These are phyloP conservation scores for Tautogolabrus adspersus DNA, from an alignment of 2,113 vertebrate species.

Conservation along the genomic window DNA sequence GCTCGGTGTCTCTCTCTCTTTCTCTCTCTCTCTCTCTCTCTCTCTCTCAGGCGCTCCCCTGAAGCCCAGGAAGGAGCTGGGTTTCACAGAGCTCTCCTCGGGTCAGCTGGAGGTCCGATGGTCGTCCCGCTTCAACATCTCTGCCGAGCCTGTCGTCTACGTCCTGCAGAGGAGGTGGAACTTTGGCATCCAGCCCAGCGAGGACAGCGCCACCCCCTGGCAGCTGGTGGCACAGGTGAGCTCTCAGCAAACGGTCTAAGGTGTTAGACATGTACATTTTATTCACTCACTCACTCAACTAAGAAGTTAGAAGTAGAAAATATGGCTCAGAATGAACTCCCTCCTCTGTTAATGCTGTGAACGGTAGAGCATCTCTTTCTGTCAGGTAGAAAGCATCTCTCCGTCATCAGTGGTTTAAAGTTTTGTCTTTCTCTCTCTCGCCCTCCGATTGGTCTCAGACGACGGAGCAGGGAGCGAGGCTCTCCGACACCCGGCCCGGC, in stretches of 20 bases:
- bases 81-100: conserved; percentile 84
- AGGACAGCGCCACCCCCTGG: conserved; percentile 90
- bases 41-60: conserved; percentile 87
- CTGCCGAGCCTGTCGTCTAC: conserved; percentile 91
- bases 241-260: not conserved
- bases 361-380: no score
- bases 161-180: conserved; percentile 93
- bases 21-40: not conserved
- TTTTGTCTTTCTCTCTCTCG: not conserved
- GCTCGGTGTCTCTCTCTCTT: no score
- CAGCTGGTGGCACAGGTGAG: conserved; percentile 88
- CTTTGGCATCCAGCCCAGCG: conserved; percentile 93
- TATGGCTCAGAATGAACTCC: no score
- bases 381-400: no score
- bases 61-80: conserved; percentile 92
- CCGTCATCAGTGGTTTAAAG: no score
- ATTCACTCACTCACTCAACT: no score
- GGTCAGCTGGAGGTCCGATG: conserved; percentile 89
- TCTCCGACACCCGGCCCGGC: conserved; percentile 86
- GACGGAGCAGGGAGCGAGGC: conserved; percentile 84
- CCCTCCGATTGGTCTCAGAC: conserved; percentile 77
- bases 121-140: conserved; percentile 93
- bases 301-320: no score
- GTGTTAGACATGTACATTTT: no score
- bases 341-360: no score